Base-by-base conservation (phyloP, 2,888 invertebrate species). In the Plagodis pulveraria region DNA sequence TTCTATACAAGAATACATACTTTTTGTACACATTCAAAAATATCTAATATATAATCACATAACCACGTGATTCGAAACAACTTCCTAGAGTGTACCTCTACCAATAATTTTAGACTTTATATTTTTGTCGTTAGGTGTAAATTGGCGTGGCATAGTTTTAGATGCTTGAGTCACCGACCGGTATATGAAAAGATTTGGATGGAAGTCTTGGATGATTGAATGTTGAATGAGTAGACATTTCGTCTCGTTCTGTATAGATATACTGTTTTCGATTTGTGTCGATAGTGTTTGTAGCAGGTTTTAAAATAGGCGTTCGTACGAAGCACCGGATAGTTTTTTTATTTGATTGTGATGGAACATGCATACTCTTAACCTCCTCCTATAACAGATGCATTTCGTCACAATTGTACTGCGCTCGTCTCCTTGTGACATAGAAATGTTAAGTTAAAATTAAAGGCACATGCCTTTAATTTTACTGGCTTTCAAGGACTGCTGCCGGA, bases 1-100 rank as follows among this genome's bases (percentile, higher is more conserved):
- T 5, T 38, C 6, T 11, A 47, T 6, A 10, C 12, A 12, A 6
- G 32, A 50, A 36, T 41, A 22, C 10, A 22, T 33, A 22, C 22
- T 45, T 63, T 66, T 63, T 63, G 55, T 51, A 34, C 10, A 5
- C 41, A 36, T 11, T 6, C 40, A 58, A 54, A 40, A 52, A 51
- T 58, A 63, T 51, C 42, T 46, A 63, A 48, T 46, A 50, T 42
- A 51, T 52, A 55, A 58, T 53, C 51, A 45, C 40, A 56, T 40
- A 33, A 36, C 40, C 42, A 42, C 55, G 54, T 63, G 65, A 63
- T 56, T 63, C 53, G 7, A 11, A 42, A 46, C 44, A 44, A 57
- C 61, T 66, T 66, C 66, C 61, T 65, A 57, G 46, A 48, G n/a
- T 11, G 10, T 2, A 7, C 46, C 7, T 46, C 41, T 8, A 12